phyloP scores from a whole-genome alignment of 2,888 invertebrate species.

The Diplazon laetatorius region DNA sequence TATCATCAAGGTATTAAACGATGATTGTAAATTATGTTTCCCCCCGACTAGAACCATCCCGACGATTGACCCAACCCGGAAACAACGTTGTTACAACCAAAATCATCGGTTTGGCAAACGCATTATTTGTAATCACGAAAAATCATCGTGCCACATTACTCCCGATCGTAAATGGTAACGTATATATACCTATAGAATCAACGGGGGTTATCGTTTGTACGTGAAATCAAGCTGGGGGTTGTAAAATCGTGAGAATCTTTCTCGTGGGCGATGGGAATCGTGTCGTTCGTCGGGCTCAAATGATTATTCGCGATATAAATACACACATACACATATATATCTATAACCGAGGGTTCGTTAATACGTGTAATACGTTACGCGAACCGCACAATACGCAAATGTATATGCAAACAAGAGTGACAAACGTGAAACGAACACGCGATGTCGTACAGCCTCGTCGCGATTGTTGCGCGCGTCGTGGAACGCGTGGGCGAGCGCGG shows the following conservation, averaged over 20 bases:
- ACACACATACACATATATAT: too few species aligned
- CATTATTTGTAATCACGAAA: conserved; percentile 7
- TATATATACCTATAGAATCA: neutral
- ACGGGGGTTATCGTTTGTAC: conserved; percentile 45
- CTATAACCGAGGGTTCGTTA: too few species aligned
- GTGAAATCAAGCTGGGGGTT: conserved; percentile 39
- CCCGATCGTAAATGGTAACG: too few species aligned
- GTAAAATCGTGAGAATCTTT: neutral
- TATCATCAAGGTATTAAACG: conserved; percentile 60
- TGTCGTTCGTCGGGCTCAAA: conserved; percentile 51
- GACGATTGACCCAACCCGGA: neutral
- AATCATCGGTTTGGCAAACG: neutral
- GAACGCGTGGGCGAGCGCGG: too few species aligned
- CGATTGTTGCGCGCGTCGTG: too few species aligned
- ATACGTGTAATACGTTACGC: neutral
- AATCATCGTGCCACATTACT: conserved; percentile 25
- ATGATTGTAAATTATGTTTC: conserved; percentile 45
- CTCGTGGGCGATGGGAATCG: conserved; percentile 12
- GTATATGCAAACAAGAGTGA: conserved; percentile 36
- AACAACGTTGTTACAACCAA: conserved; percentile 4
- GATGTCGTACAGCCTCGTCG: neutral
- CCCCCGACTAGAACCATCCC: conserved; percentile 11
- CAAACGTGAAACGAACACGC: conserved; percentile 34
- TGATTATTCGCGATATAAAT: conserved; percentile 40
- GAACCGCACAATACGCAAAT: conserved; percentile 32